These are phyloP conservation scores for Oikopleura vanhoeffeni DNA, from an alignment of 23 tunicate species.

Conservation along the genomic window DNA sequence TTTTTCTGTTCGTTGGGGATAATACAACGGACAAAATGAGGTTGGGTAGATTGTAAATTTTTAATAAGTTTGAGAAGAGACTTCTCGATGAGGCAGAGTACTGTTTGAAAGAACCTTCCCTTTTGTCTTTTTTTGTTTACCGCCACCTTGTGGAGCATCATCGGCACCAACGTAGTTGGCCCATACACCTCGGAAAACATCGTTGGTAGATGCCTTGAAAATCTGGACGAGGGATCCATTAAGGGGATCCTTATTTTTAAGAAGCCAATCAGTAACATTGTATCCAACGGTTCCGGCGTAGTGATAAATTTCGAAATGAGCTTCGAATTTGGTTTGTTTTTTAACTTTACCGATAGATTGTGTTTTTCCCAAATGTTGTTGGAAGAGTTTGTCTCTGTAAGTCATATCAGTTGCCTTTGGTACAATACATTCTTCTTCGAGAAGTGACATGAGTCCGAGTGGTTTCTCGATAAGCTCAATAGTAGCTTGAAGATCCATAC, in stretches of 20 bases:
- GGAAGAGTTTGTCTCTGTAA: not conserved
- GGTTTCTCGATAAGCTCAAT: conserved; percentile 81
- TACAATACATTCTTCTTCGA: not conserved
- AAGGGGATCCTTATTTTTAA: not conserved
- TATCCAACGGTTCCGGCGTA: too few relatives aligned
- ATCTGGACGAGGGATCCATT: not conserved
- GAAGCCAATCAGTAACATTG: too few relatives aligned
- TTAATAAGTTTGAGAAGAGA: conserved; percentile 69
- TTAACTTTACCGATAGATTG: not conserved
- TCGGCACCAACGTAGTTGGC: conserved; percentile 60
- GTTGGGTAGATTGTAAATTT: too few relatives aligned
- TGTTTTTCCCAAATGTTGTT: not conserved
- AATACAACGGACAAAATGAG: not conserved
- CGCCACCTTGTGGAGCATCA: conserved; percentile 25
- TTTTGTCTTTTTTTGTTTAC: conserved; percentile 32
- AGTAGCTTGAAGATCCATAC: conserved; percentile 80
- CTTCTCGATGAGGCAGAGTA: too few relatives aligned
- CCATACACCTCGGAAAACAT: conserved; percentile 26
- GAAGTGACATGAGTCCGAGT: not conserved
- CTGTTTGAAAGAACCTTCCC: conserved; percentile 93
- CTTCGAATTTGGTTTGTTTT: not conserved
- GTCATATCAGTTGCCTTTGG: too few relatives aligned
- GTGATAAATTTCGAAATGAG: not conserved
- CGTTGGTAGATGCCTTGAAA: not conserved
- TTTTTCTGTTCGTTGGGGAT: not conserved